A percentile compares a stretch with the other conserved stretches of the same genome.
Evolutionary conservation across 2,113 vertebrate genomes (phyloP).

Genomic region (Anarhynchus alexandrinus): DNA sequence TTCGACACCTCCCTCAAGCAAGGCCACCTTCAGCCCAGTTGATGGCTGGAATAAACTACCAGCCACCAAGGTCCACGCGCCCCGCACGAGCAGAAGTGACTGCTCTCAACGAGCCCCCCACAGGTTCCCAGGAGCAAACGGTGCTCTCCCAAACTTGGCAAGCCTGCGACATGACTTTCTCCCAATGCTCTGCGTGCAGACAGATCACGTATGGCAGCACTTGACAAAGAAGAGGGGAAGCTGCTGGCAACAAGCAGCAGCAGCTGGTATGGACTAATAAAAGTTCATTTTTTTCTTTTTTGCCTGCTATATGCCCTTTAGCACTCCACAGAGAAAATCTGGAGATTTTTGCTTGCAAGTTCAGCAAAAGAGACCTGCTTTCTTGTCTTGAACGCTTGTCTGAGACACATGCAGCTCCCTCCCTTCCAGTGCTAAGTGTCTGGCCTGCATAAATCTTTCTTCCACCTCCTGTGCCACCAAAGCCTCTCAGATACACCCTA

Average conservation of each 20-base stretch:
- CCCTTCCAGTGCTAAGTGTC: neutral
- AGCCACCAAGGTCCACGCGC: accelerated
- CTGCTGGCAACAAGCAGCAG: slow-evolving; percentile 5
- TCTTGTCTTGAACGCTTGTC: neutral
- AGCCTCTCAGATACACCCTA: neutral
- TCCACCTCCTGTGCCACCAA: neutral
- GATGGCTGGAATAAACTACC: neutral
- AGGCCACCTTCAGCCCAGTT: neutral
- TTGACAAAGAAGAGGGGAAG: neutral
- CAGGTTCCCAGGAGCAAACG: neutral
- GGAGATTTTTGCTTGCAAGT: neutral
- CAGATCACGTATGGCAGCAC: neutral
- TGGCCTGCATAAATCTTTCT: neutral
- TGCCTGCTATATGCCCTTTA: neutral
- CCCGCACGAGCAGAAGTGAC: neutral
- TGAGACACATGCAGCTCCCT: neutral
- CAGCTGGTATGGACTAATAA: neutral
- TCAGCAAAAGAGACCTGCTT: neutral
- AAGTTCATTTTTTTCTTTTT: neutral
- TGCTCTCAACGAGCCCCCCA: neutral
- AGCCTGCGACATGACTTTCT: neutral
- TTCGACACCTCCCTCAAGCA: neutral
- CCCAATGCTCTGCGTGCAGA: neutral
- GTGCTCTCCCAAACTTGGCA: neutral
- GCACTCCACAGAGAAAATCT: neutral